Percentiles rank a stretch among this genome's conserved stretches.
phyloP scores from a whole-genome alignment of 2,113 vertebrate genomes.

The Lepidothrix coronata region DNA sequence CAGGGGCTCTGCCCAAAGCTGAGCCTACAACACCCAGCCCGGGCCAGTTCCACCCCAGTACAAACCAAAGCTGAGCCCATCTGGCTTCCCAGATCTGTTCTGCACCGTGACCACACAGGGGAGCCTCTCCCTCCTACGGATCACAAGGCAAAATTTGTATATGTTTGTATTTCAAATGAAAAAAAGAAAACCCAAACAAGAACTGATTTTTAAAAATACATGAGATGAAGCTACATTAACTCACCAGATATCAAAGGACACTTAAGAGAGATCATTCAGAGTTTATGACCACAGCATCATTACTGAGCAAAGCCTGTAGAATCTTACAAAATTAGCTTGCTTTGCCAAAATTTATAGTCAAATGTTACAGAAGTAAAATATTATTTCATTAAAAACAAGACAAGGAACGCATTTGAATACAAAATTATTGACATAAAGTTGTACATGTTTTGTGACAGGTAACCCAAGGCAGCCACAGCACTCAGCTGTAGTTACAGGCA shows the following conservation, averaged over 20 bases:
- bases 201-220: not conserved
- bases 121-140: not conserved
- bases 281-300: not conserved
- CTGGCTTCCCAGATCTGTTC: not conserved
- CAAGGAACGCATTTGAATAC: not conserved
- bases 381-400: not conserved
- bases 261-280: not conserved
- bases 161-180: not conserved
- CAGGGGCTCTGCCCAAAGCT: not conserved
- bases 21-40: not conserved
- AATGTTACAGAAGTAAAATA: not conserved
- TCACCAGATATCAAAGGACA: not conserved
- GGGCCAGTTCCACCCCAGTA: not conserved
- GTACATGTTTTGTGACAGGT: not conserved
- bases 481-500: not conserved
- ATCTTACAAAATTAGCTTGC: not conserved
- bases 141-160: accelerated
- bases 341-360: not conserved
- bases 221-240: not conserved
- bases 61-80: not conserved
- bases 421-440: not conserved
- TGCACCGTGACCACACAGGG: not conserved
- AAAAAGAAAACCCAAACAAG: not conserved
- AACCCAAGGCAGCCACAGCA: not conserved
- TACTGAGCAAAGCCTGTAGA: not conserved